Percentiles rank a stretch among this genome's conserved stretches.
These are phyloP conservation scores for Caenorhabditis tropicalis DNA, from an alignment of 1,140 invertebrate genomes.

Conservation along the genomic window DNA sequence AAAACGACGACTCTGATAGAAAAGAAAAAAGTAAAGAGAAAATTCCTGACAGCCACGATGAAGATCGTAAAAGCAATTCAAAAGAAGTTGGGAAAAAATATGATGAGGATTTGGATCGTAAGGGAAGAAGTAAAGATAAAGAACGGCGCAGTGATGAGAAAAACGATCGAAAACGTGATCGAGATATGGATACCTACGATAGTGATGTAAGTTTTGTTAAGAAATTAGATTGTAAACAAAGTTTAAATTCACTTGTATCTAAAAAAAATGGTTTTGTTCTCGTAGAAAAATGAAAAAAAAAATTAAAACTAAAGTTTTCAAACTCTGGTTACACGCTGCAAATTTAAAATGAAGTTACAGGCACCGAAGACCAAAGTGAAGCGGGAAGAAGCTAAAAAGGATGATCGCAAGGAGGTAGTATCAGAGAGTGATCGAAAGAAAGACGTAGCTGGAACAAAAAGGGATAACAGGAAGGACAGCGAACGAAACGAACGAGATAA, in stretches of 20 bases:
- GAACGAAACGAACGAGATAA: neutral
- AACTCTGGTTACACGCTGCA: too few species aligned
- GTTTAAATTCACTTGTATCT: too few species aligned
- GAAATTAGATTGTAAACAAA: too few species aligned
- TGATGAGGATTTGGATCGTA: neutral
- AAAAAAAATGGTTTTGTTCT: neutral
- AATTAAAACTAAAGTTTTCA: too few species aligned
- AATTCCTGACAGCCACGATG: neutral
- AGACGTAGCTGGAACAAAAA: conserved; percentile 35
- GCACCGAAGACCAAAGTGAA: conserved; percentile 31
- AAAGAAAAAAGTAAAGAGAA: conserved; percentile 40
- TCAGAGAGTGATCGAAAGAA: conserved; percentile 28
- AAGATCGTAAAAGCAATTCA: neutral
- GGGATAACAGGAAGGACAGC: conserved; percentile 12
- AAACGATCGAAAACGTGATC: conserved; percentile 28
- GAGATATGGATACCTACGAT: neutral
- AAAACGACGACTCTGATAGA: conserved; percentile 2
- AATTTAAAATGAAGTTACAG: conserved; percentile 23
- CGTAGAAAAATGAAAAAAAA: too few species aligned
- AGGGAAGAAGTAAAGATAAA: neutral
- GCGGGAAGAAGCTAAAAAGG: conserved; percentile 7
- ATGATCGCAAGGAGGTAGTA: neutral
- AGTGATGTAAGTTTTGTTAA: conserved; percentile 4
- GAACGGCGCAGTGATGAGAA: neutral
- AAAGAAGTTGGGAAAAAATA: neutral